These are phyloP conservation scores for Drosophila neoperkinsi DNA, from an alignment of 2,888 invertebrate genomes.

Conservation along the genomic window DNA sequence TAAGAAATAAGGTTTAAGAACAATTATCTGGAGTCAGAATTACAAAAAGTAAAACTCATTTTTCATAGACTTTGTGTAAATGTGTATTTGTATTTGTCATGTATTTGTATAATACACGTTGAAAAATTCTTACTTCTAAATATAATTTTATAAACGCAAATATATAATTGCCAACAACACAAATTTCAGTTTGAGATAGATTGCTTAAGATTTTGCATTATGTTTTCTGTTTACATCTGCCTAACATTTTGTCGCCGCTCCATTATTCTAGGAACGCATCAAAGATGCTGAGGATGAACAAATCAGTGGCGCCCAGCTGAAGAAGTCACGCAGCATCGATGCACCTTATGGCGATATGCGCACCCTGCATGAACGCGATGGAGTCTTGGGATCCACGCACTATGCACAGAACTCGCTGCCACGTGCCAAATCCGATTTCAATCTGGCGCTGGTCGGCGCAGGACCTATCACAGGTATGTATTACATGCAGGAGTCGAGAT, in stretches of 20 bases:
- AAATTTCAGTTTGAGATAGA: background rate
- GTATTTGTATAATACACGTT: background rate
- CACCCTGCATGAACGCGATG: conserved; percentile 86
- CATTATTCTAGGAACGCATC: conserved; percentile 79
- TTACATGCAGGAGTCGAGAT: background rate
- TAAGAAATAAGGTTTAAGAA: background rate
- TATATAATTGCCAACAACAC: background rate
- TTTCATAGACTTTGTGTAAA: background rate
- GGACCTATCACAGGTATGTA: conserved; percentile 50
- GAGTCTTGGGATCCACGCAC: conserved; percentile 82
- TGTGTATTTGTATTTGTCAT: background rate
- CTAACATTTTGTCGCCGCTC: background rate
- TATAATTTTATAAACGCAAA: background rate
- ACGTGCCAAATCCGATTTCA: conserved; percentile 95
- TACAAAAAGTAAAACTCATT: background rate
- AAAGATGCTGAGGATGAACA: conserved; percentile 87
- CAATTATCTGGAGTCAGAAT: too few relatives aligned
- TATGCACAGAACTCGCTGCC: conserved; percentile 86
- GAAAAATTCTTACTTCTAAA: background rate
- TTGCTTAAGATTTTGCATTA: background rate
- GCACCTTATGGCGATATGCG: conserved; percentile 94
- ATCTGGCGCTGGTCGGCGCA: conserved; percentile 87
- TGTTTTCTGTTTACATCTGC: background rate
- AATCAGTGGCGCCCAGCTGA: conserved; percentile 87
- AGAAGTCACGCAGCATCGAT: conserved; percentile 95